Percentiles rank a stretch among this genome's conserved stretches.
Evolutionary conservation across 2,888 invertebrate genomes (phyloP).

Genomic region (Callyntrura guangdongensis): DNA sequence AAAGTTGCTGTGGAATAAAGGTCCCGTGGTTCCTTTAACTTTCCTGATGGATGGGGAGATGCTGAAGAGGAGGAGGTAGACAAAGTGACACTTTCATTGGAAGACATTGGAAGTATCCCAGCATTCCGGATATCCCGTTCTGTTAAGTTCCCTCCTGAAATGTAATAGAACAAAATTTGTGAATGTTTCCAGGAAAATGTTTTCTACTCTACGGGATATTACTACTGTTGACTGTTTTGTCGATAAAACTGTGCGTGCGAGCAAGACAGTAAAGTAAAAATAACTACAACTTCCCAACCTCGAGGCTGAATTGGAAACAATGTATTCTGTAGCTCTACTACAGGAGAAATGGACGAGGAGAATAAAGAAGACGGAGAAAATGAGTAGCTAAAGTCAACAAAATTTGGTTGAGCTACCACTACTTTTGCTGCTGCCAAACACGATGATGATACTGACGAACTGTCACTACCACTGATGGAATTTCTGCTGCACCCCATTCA

Average conservation of each 20-base stretch:
- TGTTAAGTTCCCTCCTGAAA: slow-evolving; percentile 49
- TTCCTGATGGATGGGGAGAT: slow-evolving; percentile 88
- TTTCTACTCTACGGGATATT: not conserved
- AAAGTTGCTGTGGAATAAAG: slow-evolving; percentile 91
- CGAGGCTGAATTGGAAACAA: slow-evolving; percentile 83
- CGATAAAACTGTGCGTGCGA: slow-evolving; percentile 48
- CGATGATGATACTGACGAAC: not conserved
- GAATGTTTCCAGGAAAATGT: slow-evolving; percentile 28
- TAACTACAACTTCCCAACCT: slow-evolving; percentile 75
- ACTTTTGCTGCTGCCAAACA: too few species aligned
- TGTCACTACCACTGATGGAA: slow-evolving; percentile 30
- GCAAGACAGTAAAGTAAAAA: too few species aligned
- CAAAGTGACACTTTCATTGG: slow-evolving; percentile 87
- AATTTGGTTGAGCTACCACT: not conserved
- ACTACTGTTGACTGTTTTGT: slow-evolving; percentile 46
- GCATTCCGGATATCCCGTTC: slow-evolving; percentile 70
- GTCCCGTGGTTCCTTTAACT: slow-evolving; percentile 90
- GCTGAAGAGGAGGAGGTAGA: not conserved
- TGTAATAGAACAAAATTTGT: slow-evolving; percentile 29
- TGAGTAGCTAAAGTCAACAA: not conserved
- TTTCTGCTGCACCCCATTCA: slow-evolving; percentile 17
- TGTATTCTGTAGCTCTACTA: slow-evolving; percentile 84
- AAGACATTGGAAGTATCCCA: slow-evolving; percentile 85
- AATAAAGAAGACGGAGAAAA: not conserved
- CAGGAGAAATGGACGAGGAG: slow-evolving; percentile 36